Evolutionary conservation across 2,113 vertebrate genomes (phyloP).

Genomic region (Microcebus murinus): DNA sequence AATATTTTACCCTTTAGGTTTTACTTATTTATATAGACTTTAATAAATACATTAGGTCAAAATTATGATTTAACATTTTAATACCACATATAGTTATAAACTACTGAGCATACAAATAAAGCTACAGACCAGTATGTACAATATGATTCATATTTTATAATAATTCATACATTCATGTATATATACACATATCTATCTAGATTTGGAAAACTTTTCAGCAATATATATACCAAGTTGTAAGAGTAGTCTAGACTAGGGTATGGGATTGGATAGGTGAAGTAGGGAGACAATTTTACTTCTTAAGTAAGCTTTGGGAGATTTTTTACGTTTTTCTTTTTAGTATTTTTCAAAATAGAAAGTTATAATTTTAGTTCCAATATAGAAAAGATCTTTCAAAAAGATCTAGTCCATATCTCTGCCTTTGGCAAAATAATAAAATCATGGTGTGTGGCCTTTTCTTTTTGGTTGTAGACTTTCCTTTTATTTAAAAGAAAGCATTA

Average conservation of each 20-base stretch:
- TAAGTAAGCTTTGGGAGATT: background rate
- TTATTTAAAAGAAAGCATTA: background rate
- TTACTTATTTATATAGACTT: background rate
- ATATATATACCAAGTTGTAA: background rate
- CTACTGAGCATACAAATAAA: background rate
- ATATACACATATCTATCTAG: background rate
- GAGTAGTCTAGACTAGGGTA: background rate
- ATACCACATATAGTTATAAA: background rate
- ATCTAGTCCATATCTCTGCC: background rate
- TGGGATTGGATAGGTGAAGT: background rate
- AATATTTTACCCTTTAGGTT: background rate
- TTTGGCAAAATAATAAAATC: conserved; percentile 41
- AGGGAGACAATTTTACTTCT: background rate
- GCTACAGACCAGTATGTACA: background rate
- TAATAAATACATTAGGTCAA: background rate
- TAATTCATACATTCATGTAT: background rate
- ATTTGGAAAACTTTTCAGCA: background rate
- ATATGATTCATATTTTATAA: background rate
- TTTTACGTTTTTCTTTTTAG: background rate
- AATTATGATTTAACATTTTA: conserved; percentile 8
- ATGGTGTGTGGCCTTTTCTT: background rate
- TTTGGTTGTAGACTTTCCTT: conserved; percentile 30
- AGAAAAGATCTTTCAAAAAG: background rate
- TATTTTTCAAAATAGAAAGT: background rate
- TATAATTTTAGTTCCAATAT: background rate